Evolutionary conservation across 2,113 vertebrate genomes (phyloP).

Genomic region (Mirza zaza): DNA sequence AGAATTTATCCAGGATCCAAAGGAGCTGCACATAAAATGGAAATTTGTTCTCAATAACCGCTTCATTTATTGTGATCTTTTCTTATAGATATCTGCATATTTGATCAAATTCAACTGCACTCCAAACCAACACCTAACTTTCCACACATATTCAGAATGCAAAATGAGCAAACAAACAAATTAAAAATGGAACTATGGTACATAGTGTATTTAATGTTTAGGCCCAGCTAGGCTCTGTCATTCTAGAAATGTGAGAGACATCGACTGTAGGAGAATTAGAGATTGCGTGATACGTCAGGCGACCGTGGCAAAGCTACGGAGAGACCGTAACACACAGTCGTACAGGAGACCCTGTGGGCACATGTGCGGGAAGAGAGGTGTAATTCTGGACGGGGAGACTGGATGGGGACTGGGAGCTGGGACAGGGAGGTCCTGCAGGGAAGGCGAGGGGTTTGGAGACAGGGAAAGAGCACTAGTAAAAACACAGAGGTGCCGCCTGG

Average conservation of each 20-base stretch:
- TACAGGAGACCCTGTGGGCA: neutral
- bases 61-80: neutral
- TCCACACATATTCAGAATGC: neutral
- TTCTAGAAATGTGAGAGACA: neutral
- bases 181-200: accelerated
- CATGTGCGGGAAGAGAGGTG: neutral
- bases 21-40: neutral
- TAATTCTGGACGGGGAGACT: neutral
- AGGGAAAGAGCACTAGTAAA: accelerated
- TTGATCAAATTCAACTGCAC: neutral
- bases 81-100: neutral
- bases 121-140: neutral
- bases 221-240: no score
- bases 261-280: no score
- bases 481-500: accelerated
- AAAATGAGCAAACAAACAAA: neutral
- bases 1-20: neutral
- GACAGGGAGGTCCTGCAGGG: no score
- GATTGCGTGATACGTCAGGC: neutral
- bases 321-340: neutral
- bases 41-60: no score
- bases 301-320: no score
- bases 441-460: accelerated
- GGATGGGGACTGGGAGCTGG: neutral
- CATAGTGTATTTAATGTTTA: neutral